These are phyloP conservation scores for Brachyopa scutellaris DNA, from an alignment of 2,888 invertebrate genomes.

Conservation along the genomic window DNA sequence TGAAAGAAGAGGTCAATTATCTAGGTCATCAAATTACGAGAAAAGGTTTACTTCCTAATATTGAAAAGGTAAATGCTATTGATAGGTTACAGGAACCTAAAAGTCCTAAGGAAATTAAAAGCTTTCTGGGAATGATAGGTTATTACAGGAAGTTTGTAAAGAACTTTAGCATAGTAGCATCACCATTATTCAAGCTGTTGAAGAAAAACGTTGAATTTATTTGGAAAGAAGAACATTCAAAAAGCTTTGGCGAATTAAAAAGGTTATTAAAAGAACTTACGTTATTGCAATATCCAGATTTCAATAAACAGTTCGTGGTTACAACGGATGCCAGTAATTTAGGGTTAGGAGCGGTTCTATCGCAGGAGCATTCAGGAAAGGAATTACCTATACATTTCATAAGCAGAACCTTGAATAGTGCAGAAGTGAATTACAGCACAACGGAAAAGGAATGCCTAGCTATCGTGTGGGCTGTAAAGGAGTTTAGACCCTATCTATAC, in stretches of 20 bases:
- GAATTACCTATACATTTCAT: slow-evolving; percentile 16
- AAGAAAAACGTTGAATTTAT: slow-evolving; percentile 48
- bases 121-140: slow-evolving; percentile 60
- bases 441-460: slow-evolving; percentile 1
- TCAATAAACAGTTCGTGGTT: slow-evolving; percentile 6
- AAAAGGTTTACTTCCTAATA: slow-evolving; percentile 75
- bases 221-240: slow-evolving; percentile 29
- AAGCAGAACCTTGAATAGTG: slow-evolving; percentile 7
- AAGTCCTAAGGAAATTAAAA: slow-evolving; percentile 22
- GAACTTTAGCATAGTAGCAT: slow-evolving; percentile 52
- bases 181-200: slow-evolving; percentile 55
- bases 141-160: slow-evolving; percentile 44
- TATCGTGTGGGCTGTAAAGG: not conserved
- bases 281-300: slow-evolving; percentile 19
- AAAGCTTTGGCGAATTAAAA: slow-evolving; percentile 40
- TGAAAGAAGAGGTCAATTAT: slow-evolving; percentile 46
- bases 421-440: slow-evolving; percentile 1
- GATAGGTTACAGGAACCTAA: slow-evolving; percentile 4
- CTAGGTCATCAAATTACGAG: slow-evolving; percentile 74
- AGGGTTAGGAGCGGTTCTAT: not conserved
- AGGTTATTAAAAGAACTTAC: slow-evolving; percentile 24
- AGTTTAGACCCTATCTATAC: slow-evolving; percentile 9
- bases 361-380: not conserved
- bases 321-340: slow-evolving; percentile 22
- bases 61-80: slow-evolving; percentile 64